These are phyloP conservation scores for Anthoptus insignis DNA, from an alignment of 2,888 invertebrate species.

Conservation along the genomic window DNA sequence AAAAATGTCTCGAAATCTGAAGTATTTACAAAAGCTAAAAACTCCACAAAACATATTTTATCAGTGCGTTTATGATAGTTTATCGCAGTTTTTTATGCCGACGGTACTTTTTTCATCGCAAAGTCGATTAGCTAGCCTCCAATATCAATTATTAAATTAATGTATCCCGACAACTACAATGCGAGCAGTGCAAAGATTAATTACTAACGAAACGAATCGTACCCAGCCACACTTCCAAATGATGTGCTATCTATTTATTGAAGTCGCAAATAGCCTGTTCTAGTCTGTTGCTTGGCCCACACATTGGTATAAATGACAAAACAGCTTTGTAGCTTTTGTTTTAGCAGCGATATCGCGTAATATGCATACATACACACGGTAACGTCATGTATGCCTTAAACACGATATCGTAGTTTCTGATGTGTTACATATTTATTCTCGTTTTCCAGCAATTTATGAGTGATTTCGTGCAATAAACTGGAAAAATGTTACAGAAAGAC, in stretches of 20 bases:
- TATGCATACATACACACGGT: too few relatives aligned
- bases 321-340: background rate
- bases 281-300: background rate
- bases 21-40: too few relatives aligned
- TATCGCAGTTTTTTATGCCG: too few relatives aligned
- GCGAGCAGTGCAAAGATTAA: constrained; percentile 21
- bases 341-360: background rate
- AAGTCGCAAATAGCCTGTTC: constrained; percentile 16
- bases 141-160: background rate
- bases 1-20: too few relatives aligned
- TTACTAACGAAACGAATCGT: constrained; percentile 23
- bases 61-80: background rate
- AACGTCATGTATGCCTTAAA: too few relatives aligned
- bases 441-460: too few relatives aligned
- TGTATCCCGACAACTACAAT: constrained; percentile 14
- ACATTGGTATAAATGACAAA: background rate
- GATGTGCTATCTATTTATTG: constrained; percentile 27
- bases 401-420: too few relatives aligned
- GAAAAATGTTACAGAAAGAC: too few relatives aligned
- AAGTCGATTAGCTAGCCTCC: background rate
- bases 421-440: too few relatives aligned
- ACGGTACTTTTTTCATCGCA: background rate
- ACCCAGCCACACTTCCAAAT: constrained; percentile 23
- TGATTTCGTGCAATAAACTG: too few relatives aligned
- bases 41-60: background rate